phyloP scores from a whole-genome alignment of 2,113 vertebrate species.

The Halcyon malimbica region DNA sequence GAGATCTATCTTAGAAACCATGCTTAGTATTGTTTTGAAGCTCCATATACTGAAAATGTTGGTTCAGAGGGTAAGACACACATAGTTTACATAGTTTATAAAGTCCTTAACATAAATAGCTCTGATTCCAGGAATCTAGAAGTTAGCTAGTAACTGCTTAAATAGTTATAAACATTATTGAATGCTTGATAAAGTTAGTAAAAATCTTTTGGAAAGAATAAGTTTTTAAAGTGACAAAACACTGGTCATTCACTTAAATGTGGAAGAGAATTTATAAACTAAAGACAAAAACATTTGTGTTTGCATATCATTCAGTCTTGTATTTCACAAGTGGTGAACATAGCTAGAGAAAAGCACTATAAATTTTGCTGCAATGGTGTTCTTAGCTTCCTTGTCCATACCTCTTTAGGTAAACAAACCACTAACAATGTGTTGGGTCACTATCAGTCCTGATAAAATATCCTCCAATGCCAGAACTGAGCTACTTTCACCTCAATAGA shows the following conservation, averaged over 20 bases:
- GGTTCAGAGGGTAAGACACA: neutral
- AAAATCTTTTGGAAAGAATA: neutral
- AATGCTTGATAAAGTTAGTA: neutral
- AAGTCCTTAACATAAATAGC: constrained; percentile 12
- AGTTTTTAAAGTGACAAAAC: neutral
- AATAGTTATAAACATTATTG: neutral
- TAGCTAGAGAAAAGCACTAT: neutral
- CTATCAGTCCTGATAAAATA: neutral
- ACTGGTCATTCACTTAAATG: neutral
- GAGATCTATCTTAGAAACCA: neutral
- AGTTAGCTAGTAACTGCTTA: neutral
- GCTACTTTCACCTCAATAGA: neutral
- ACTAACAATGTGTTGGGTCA: neutral
- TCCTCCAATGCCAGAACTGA: neutral
- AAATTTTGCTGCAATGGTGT: neutral
- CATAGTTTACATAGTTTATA: neutral
- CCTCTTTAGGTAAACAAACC: neutral
- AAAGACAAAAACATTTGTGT: neutral
- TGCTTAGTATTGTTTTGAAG: neutral
- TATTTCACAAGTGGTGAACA: neutral
- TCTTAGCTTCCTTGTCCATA: neutral
- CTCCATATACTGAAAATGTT: neutral
- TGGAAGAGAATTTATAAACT: neutral
- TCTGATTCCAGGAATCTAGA: neutral
- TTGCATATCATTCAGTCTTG: neutral